Conservation (phyloP, 2,797 vertebrate species). For the Pseudomugil gertrudae region DNA sequence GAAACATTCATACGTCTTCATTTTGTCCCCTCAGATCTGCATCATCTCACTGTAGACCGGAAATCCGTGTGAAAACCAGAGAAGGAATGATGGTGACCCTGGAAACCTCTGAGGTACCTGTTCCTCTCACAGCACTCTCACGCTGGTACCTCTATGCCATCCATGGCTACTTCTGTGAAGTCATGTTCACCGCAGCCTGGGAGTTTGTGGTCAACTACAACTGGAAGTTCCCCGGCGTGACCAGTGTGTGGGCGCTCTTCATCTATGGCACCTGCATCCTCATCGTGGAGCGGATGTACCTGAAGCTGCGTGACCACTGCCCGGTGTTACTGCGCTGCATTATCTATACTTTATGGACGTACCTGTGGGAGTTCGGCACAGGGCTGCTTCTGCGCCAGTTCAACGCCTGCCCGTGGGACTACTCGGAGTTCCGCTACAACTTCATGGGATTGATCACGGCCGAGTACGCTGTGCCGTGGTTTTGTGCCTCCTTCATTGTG, state of each 20-base stretch:
- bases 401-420: constrained; percentile 97
- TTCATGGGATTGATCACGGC: constrained; percentile 98
- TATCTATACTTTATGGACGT: constrained; percentile 98
- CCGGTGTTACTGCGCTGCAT: constrained; percentile 91
- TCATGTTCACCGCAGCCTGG: constrained; percentile 99
- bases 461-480: constrained; percentile 98
- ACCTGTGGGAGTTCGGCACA: constrained; percentile 97
- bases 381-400: constrained; percentile 94
- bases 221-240: constrained; percentile 98
- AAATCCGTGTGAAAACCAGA: constrained; percentile 3
- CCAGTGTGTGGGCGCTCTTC: constrained; percentile 98
- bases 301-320: constrained; percentile 87
- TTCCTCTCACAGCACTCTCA: constrained; percentile 91
- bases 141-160: constrained; percentile 99
- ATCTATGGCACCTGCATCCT: constrained; percentile 99
- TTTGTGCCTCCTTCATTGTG: constrained; percentile 93
- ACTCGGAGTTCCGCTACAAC: constrained; percentile 96
- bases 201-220: constrained; percentile 95
- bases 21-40: constrained; percentile 37
- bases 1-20: neutral
- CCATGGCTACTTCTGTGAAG: constrained; percentile 98
- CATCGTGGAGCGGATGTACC: constrained; percentile 95
- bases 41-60: neutral
- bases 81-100: constrained; percentile 71
- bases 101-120: constrained; percentile 74